phyloP scores from a whole-genome alignment of 2,113 vertebrate genomes.

The Micromys minutus region DNA sequence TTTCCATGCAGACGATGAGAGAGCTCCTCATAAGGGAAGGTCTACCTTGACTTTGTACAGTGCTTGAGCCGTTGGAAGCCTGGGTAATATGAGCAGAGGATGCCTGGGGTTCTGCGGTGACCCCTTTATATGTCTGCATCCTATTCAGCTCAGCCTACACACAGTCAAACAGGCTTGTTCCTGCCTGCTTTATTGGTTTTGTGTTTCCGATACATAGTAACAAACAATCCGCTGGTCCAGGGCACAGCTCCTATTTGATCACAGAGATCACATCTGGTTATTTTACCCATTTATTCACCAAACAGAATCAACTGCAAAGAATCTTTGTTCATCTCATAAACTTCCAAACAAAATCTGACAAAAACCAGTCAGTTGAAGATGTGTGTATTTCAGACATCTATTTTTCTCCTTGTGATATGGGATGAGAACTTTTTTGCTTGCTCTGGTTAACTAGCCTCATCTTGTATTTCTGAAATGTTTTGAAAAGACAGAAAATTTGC shows the following conservation, averaged over 20 bases:
- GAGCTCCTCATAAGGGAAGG: neutral
- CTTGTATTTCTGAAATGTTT: slow-evolving; percentile 25
- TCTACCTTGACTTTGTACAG: neutral
- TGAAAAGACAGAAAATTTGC: slow-evolving; percentile 7
- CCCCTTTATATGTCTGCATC: neutral
- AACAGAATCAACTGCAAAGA: slow-evolving; percentile 59
- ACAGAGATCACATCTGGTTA: slow-evolving; percentile 63
- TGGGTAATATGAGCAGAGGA: neutral
- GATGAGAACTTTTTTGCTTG: neutral
- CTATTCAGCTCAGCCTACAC: neutral
- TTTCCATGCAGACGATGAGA: neutral
- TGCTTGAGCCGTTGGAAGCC: neutral
- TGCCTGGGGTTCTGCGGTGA: neutral
- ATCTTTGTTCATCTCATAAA: slow-evolving; percentile 56
- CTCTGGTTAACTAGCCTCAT: neutral
- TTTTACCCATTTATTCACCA: slow-evolving; percentile 66
- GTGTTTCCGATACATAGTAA: slow-evolving; percentile 59
- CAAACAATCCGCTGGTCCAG: slow-evolving; percentile 69
- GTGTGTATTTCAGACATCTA: neutral
- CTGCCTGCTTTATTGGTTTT: slow-evolving; percentile 60
- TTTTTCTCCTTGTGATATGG: slow-evolving; percentile 8
- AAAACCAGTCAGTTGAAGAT: slow-evolving; percentile 50
- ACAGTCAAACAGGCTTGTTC: slow-evolving; percentile 2
- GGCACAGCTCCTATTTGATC: slow-evolving; percentile 52
- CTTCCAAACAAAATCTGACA: slow-evolving; percentile 70